Evolutionary conservation across 2,888 invertebrate genomes (phyloP).

Genomic region (Acronicta psi): DNA sequence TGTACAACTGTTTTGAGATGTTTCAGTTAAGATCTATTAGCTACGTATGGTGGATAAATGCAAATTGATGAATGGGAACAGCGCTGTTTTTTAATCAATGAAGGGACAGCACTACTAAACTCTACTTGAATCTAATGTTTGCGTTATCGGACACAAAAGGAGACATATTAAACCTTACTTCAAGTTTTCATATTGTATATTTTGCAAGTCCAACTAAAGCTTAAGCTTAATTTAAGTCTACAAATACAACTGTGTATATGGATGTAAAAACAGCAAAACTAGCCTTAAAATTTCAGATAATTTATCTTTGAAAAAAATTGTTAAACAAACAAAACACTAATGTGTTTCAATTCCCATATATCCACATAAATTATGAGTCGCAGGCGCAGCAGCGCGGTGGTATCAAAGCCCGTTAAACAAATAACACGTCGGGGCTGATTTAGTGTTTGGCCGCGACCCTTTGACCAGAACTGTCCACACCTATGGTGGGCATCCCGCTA

Average conservation of each 20-base stretch:
- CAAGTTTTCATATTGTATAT: too few relatives aligned
- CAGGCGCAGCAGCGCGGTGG: constrained; percentile 53
- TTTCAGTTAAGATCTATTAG: constrained; percentile 38
- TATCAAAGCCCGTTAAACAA: constrained; percentile 72
- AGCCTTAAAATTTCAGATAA: constrained; percentile 1
- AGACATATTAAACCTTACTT: too few relatives aligned
- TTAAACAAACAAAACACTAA: constrained; percentile 46
- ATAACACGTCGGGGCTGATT: constrained; percentile 75
- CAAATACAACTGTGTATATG: neutral
- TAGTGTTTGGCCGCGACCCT: constrained; percentile 62
- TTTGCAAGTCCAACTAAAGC: too few relatives aligned
- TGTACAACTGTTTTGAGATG: constrained; percentile 40
- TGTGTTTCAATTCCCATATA: constrained; percentile 49
- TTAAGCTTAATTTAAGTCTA: too few relatives aligned
- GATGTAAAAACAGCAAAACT: too few relatives aligned
- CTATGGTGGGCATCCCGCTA: constrained; percentile 76
- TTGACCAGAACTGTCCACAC: constrained; percentile 72
- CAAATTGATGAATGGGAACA: constrained; percentile 44
- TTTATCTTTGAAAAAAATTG: constrained; percentile 18
- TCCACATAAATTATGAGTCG: constrained; percentile 56
- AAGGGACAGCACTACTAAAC: constrained; percentile 1
- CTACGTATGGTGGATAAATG: constrained; percentile 41
- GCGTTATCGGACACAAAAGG: too few relatives aligned
- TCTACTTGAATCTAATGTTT: neutral
- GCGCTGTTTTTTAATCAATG: constrained; percentile 25